Evolutionary conservation across 1,140 invertebrate genomes (phyloP).

Genomic region (Drosophila melanica): DNA sequence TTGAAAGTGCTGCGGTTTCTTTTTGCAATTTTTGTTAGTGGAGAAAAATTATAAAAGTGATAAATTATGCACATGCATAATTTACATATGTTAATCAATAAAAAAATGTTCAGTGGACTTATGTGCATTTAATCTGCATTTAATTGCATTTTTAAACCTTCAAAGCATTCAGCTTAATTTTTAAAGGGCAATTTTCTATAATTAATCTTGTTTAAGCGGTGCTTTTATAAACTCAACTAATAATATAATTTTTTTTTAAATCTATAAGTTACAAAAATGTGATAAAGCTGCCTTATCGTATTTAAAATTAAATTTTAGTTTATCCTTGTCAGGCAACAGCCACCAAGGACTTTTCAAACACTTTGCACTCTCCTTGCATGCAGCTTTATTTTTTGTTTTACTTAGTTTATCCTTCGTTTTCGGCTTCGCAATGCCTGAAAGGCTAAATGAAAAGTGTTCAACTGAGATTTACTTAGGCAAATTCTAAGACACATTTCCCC

Average conservation of each 20-base stretch:
- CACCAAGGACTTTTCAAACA: conserved; percentile 5
- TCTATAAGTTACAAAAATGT: no score
- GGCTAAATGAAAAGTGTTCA: conserved; percentile 63
- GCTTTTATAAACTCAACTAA: not conserved
- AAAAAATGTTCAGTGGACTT: conserved; percentile 7
- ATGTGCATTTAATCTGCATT: conserved; percentile 6
- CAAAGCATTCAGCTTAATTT: not conserved
- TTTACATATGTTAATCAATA: conserved; percentile 56
- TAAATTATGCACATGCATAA: conserved; percentile 18
- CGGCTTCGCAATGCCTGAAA: conserved; percentile 29
- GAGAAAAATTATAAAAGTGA: conserved; percentile 6
- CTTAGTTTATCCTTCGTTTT: conserved; percentile 7
- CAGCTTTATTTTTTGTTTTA: conserved; percentile 3
- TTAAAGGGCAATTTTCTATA: not conserved
- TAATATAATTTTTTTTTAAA: no score
- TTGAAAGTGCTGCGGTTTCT: conserved; percentile 46
- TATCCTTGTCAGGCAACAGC: conserved; percentile 2
- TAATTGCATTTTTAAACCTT: conserved; percentile 12
- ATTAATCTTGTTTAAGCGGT: not conserved
- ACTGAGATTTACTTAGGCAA: conserved; percentile 71
- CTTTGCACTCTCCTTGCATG: conserved; percentile 6
- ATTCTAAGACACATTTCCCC: conserved; percentile 64
- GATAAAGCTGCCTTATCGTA: not conserved
- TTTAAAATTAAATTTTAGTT: conserved; percentile 15
- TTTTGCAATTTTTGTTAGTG: conserved; percentile 31